Conservation (phyloP, 2,888 invertebrate species). For the Amphipyra tragopoginis region DNA sequence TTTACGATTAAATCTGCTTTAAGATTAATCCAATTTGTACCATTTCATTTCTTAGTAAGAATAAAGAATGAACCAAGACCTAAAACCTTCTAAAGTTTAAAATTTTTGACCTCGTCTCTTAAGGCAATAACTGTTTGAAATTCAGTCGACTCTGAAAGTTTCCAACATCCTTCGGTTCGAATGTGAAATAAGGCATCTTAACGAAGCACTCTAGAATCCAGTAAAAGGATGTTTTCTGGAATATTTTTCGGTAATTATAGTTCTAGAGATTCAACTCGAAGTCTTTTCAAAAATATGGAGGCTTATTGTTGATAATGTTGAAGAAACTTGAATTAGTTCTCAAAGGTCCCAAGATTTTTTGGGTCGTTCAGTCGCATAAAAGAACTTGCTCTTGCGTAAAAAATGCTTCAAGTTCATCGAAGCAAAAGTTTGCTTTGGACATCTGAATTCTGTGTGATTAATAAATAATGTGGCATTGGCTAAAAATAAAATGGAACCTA, state of each 20-base stretch:
- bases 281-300: conserved; percentile 10
- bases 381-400: conserved; percentile 14
- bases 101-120: conserved; percentile 13
- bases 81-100: conserved; percentile 6
- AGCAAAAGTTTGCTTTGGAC: conserved; percentile 36
- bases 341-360: conserved; percentile 27
- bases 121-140: conserved; percentile 59
- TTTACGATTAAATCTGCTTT: too few species aligned
- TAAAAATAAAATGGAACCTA: conserved; percentile 8
- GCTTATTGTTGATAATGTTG: conserved; percentile 10
- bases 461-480: conserved; percentile 18
- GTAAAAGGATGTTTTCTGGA: conserved; percentile 30
- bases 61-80: not conserved
- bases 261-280: not conserved
- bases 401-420: conserved; percentile 15
- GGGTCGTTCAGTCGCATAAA: conserved; percentile 14
- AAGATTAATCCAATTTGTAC: not conserved
- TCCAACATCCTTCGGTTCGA: conserved; percentile 52
- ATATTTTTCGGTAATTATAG: conserved; percentile 37
- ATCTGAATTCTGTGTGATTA: conserved; percentile 21
- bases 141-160: conserved; percentile 61
- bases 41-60: not conserved
- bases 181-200: conserved; percentile 58
- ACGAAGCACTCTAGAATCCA: conserved; percentile 49
- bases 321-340: conserved; percentile 20